These are phyloP conservation scores for Tetragnatha montana DNA, from an alignment of 2,888 invertebrate species.

Conservation along the genomic window DNA sequence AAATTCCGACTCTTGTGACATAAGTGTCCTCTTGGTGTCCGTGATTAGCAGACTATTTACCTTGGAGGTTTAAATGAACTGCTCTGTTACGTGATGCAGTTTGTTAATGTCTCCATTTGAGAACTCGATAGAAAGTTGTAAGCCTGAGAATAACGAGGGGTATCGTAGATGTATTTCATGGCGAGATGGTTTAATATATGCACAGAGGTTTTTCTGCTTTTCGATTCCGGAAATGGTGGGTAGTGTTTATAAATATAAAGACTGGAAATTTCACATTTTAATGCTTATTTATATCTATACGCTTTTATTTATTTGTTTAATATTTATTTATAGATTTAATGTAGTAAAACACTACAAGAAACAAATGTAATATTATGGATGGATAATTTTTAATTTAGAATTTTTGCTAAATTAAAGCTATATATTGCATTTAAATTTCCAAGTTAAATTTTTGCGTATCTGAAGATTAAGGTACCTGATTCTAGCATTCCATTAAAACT, in stretches of 20 bases:
- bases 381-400: too few relatives aligned
- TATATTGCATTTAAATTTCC: too few relatives aligned
- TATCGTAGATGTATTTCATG: neutral
- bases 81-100: constrained; percentile 11
- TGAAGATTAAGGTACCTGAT: too few relatives aligned
- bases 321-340: too few relatives aligned
- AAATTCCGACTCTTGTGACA: neutral
- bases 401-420: too few relatives aligned
- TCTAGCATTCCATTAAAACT: too few relatives aligned
- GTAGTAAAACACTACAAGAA: too few relatives aligned
- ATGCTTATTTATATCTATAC: too few relatives aligned
- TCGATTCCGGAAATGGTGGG: neutral
- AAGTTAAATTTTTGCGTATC: too few relatives aligned
- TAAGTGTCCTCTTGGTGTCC: neutral
- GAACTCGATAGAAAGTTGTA: neutral
- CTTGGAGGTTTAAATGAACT: neutral
- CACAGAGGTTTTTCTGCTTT: neutral
- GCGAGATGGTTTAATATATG: neutral
- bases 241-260: neutral
- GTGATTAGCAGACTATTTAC: neutral
- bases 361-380: too few relatives aligned
- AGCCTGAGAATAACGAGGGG: neutral
- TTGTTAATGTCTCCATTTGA: neutral
- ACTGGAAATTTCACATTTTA: too few relatives aligned
- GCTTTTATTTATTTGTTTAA: too few relatives aligned